Conservation (phyloP, 2,797 vertebrate species). For the Coccyzus lansbergi region DNA sequence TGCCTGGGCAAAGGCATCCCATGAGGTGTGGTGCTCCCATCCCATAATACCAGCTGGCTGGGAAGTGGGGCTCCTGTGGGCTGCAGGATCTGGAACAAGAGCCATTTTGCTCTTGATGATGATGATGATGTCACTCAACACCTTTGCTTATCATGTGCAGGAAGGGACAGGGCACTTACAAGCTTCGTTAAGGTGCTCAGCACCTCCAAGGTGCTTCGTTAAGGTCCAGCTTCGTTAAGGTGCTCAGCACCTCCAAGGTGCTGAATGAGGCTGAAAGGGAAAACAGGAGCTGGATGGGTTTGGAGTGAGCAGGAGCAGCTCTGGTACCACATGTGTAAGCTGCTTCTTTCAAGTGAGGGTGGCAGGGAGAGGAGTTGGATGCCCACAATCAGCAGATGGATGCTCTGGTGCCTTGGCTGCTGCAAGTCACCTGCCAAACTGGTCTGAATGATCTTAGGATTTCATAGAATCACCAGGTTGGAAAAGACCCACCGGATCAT, state of each 20-base stretch:
- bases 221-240: neutral
- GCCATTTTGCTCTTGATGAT: neutral
- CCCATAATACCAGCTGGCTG: neutral
- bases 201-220: neutral
- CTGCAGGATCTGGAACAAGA: accelerated
- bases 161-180: neutral
- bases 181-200: neutral
- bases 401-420: neutral
- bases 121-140: neutral
- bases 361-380: accelerated
- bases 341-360: neutral
- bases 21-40: neutral
- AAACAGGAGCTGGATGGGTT: neutral
- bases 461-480: no score
- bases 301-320: neutral
- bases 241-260: neutral
- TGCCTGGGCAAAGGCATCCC: neutral
- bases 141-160: neutral
- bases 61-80: neutral
- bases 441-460: neutral
- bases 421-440: neutral
- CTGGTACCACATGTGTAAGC: neutral
- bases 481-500: no score
- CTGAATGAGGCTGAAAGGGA: neutral
- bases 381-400: neutral